phyloP scores from a whole-genome alignment of 2,113 vertebrate species.

The Eretmodus cyanostictus region DNA sequence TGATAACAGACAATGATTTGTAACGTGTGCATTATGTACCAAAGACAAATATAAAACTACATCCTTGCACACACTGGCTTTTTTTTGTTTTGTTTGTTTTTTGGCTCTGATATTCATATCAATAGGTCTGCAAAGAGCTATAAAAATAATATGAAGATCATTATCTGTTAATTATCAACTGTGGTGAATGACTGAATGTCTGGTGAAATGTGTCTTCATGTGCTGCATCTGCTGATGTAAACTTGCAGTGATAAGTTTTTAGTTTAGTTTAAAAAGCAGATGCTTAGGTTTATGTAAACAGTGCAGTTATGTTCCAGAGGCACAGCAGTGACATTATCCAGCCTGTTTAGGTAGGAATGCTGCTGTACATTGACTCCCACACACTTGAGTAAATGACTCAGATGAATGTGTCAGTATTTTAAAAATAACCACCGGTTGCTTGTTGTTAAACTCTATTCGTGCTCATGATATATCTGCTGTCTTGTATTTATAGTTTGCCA shows the following conservation, averaged over 20 bases:
- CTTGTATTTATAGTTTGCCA: neutral
- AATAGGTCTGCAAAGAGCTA: neutral
- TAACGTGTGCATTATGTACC: neutral
- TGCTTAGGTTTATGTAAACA: neutral
- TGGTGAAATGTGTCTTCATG: neutral
- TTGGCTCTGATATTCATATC: neutral
- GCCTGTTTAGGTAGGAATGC: neutral
- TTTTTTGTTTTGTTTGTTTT: neutral
- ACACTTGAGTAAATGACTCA: neutral
- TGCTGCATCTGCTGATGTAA: neutral
- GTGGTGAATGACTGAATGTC: neutral
- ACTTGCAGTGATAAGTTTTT: neutral
- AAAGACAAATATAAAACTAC: neutral
- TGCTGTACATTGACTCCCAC: neutral
- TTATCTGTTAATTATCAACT: neutral
- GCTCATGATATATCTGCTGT: neutral
- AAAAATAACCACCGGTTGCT: neutral
- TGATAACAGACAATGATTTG: neutral
- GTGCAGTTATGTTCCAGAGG: neutral
- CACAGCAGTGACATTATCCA: neutral
- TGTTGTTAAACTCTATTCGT: neutral
- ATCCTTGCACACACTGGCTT: neutral
- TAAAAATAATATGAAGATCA: neutral
- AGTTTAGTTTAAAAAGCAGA: neutral
- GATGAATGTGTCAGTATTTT: neutral